phyloP scores from a whole-genome alignment of 2,888 invertebrate species.

The Drosophila flavopinicola region DNA sequence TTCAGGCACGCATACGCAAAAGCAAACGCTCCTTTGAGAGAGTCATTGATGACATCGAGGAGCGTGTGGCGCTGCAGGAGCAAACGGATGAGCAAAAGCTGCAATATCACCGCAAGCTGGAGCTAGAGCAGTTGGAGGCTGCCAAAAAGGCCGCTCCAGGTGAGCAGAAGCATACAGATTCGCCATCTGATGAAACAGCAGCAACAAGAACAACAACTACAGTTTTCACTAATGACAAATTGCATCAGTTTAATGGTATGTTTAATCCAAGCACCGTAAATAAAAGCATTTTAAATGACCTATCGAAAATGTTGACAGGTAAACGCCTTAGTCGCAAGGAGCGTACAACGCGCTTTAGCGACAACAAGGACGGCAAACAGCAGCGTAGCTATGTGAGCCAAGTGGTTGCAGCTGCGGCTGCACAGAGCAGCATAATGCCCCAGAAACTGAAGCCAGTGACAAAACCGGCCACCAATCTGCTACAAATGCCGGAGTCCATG shows the following conservation, averaged over 20 bases:
- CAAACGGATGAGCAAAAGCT: slow-evolving; percentile 84
- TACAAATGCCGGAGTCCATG: slow-evolving; percentile 67
- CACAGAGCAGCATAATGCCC: slow-evolving; percentile 17
- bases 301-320: slow-evolving; percentile 57
- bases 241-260: slow-evolving; percentile 82
- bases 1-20: slow-evolving; percentile 87
- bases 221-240: slow-evolving; percentile 74
- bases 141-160: slow-evolving; percentile 6
- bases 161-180: slow-evolving; percentile 25
- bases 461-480: slow-evolving; percentile 59
- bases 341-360: slow-evolving; percentile 84
- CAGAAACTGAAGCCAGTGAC: slow-evolving; percentile 58
- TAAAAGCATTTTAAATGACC: not conserved
- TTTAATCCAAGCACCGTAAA: slow-evolving; percentile 9
- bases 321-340: slow-evolving; percentile 82
- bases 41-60: slow-evolving; percentile 91
- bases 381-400: slow-evolving; percentile 64
- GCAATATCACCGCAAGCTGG: slow-evolving; percentile 68
- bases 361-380: slow-evolving; percentile 82
- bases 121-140: slow-evolving; percentile 48
- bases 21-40: slow-evolving; percentile 89
- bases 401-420: slow-evolving; percentile 38
- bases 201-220: slow-evolving; percentile 60
- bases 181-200: slow-evolving; percentile 74
- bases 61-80: slow-evolving; percentile 88